These are phyloP conservation scores for Pelobates fuscus DNA, from an alignment of 2,113 vertebrate species.

Conservation along the genomic window DNA sequence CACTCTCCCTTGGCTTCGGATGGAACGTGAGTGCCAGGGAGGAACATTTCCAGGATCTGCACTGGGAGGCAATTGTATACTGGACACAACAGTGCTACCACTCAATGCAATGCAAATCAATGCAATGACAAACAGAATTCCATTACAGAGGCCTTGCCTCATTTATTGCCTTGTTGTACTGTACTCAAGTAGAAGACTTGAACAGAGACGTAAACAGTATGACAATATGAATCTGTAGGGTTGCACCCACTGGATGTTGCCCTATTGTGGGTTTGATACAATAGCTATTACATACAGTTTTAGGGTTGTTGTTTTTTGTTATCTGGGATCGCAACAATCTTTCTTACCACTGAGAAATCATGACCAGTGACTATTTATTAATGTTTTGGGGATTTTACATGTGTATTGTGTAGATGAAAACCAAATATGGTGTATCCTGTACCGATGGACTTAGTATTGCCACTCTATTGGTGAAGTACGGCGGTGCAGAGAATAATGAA, in stretches of 20 bases:
- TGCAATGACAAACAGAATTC: slow-evolving; percentile 77
- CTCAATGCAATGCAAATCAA: slow-evolving; percentile 96
- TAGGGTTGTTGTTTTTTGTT: slow-evolving; percentile 58
- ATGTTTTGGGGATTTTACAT: slow-evolving; percentile 54
- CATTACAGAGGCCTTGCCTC: slow-evolving; percentile 73
- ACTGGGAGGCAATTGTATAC: slow-evolving; percentile 60
- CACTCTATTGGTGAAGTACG: background rate
- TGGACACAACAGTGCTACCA: slow-evolving; percentile 82
- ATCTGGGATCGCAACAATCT: slow-evolving; percentile 61
- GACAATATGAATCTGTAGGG: slow-evolving; percentile 71
- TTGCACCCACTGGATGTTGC: slow-evolving; percentile 63
- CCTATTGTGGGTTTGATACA: slow-evolving; percentile 58
- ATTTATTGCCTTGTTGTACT: slow-evolving; percentile 67
- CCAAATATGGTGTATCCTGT: slow-evolving; percentile 24
- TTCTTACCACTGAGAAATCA: slow-evolving; percentile 57
- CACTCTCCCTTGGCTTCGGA: slow-evolving; percentile 54
- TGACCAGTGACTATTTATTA: slow-evolving; percentile 72
- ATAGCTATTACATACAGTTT: slow-evolving; percentile 44
- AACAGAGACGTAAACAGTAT: slow-evolving; percentile 74
- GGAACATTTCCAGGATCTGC: slow-evolving; percentile 53
- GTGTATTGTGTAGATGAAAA: background rate
- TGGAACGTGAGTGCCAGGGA: slow-evolving; percentile 58
- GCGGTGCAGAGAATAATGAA: background rate
- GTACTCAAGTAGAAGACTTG: slow-evolving; percentile 80
- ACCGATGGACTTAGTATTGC: slow-evolving; percentile 26